These are phyloP conservation scores for Lydus trimaculatus DNA, from an alignment of 2,888 invertebrate genomes.

Conservation along the genomic window DNA sequence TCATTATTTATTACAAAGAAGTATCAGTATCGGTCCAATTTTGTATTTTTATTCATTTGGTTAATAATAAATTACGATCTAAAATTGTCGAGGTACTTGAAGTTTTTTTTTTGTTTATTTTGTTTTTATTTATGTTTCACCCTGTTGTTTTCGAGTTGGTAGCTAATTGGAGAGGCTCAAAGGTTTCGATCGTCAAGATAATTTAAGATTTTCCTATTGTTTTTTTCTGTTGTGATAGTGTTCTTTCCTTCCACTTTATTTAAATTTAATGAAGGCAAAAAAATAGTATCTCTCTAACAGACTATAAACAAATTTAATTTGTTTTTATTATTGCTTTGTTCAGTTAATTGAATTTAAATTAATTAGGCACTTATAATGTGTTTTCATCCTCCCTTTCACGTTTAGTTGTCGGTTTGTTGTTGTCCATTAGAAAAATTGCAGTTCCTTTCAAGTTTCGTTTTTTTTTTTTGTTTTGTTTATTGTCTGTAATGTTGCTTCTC, in stretches of 20 bases:
- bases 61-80: background rate
- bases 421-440: background rate
- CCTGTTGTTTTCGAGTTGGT: background rate
- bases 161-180: background rate
- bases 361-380: background rate
- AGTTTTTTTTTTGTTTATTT: background rate
- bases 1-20: background rate
- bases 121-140: background rate
- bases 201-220: background rate
- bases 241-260: background rate
- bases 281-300: too few relatives aligned
- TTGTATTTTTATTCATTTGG: background rate
- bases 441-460: background rate
- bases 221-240: background rate
- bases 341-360: background rate
- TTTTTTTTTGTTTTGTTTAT: background rate
- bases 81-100: background rate
- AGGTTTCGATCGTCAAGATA: background rate
- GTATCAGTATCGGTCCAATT: too few relatives aligned
- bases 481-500: background rate
- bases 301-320: too few relatives aligned
- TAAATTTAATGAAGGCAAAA: background rate
- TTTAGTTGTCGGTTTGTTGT: background rate
- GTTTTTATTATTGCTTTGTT: too few relatives aligned
- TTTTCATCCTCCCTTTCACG: background rate